These are phyloP conservation scores for Drosophila lacteicornis DNA, from an alignment of 1,140 invertebrate genomes.

Conservation along the genomic window DNA sequence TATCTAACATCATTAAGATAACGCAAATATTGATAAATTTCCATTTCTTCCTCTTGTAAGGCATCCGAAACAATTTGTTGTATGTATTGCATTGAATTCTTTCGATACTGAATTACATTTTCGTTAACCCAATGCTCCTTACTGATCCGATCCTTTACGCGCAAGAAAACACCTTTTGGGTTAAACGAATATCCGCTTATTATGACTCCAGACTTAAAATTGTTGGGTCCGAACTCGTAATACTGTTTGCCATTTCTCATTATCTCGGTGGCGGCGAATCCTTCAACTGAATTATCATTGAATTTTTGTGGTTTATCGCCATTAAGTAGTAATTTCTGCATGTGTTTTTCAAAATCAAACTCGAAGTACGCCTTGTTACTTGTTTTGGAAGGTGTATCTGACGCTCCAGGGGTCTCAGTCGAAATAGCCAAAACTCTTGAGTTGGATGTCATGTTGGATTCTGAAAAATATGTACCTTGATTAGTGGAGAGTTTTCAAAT, in stretches of 20 bases:
- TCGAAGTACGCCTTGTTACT: slow-evolving; percentile 16
- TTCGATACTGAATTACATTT: slow-evolving; percentile 13
- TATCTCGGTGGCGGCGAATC: slow-evolving; percentile 10
- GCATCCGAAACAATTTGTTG: slow-evolving; percentile 12
- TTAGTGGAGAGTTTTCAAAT: neutral
- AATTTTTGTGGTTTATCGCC: neutral
- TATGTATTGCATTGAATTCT: neutral
- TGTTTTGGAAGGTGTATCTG: neutral
- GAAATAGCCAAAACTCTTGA: slow-evolving; percentile 6
- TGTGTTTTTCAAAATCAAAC: slow-evolving; percentile 5
- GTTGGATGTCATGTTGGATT: neutral
- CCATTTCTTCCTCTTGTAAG: neutral
- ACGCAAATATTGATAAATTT: slow-evolving; percentile 24
- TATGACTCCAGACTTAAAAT: neutral
- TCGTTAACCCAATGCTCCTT: slow-evolving; percentile 28
- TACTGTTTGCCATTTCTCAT: slow-evolving; percentile 23
- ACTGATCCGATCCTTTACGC: neutral
- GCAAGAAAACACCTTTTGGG: slow-evolving; percentile 2
- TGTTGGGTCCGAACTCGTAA: slow-evolving; percentile 14
- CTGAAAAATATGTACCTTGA: neutral
- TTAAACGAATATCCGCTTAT: neutral
- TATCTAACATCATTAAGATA: neutral
- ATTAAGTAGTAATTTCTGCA: slow-evolving; percentile 15
- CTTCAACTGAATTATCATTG: neutral
- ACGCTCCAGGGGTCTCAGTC: neutral